A percentile compares a stretch with the other conserved stretches of the same genome.
Evolutionary conservation across 2,888 invertebrate species (phyloP).

Genomic region (Deilephila elpenor): DNA sequence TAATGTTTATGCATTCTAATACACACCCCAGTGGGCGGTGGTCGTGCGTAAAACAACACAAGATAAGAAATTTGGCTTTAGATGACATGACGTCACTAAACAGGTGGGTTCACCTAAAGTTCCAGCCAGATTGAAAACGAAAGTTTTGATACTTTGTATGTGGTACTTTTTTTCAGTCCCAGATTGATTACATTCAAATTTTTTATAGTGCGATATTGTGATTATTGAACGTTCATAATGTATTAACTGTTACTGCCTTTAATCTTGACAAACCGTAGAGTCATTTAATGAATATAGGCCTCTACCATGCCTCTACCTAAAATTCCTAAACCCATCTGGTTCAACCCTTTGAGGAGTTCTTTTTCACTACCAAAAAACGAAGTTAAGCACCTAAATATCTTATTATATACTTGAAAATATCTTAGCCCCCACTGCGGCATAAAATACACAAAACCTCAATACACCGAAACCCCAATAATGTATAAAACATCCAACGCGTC

Average conservation of each 20-base stretch:
- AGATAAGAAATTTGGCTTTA: not conserved
- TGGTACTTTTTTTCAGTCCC: too few species aligned
- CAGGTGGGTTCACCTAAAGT: not conserved
- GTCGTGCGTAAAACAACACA: not conserved
- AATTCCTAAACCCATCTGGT: too few species aligned
- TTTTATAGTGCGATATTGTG: not conserved
- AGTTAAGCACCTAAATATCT: too few species aligned
- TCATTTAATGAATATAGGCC: too few species aligned
- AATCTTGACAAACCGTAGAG: too few species aligned
- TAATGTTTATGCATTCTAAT: not conserved
- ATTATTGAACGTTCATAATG: too few species aligned
- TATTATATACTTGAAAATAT: too few species aligned
- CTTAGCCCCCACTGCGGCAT: not conserved
- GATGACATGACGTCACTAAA: not conserved
- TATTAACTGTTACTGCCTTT: too few species aligned
- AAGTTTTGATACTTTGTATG: not conserved
- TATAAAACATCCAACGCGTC: slow-evolving; percentile 1
- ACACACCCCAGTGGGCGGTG: not conserved
- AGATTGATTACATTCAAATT: not conserved
- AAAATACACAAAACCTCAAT: not conserved
- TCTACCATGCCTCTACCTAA: too few species aligned
- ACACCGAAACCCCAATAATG: not conserved
- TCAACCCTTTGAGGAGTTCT: too few species aligned
- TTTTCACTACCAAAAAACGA: too few species aligned
- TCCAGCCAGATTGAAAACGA: not conserved